A percentile compares a stretch with the other conserved stretches of the same genome.
Evolutionary conservation across 1,140 invertebrate genomes (phyloP).

Genomic region (Lutraria rhynchaena): DNA sequence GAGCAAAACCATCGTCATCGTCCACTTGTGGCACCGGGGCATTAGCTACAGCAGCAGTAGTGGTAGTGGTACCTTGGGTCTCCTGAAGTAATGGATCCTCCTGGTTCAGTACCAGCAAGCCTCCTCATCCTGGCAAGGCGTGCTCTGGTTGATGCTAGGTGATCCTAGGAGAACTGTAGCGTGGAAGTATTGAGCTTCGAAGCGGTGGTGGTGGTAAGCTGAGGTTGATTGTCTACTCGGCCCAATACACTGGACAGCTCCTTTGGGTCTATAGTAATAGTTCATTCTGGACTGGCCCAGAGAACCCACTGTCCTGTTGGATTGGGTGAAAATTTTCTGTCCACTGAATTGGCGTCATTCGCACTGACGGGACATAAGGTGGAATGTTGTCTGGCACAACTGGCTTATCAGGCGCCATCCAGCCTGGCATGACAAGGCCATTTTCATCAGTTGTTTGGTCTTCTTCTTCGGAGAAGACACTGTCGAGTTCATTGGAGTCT

Average conservation of each 20-base stretch:
- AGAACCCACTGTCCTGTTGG: background rate
- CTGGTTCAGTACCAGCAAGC: background rate
- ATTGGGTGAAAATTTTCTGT: background rate
- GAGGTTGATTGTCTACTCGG: too few species aligned
- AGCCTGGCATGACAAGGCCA: background rate
- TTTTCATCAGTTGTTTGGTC: background rate
- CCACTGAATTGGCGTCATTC: background rate
- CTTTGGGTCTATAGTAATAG: background rate
- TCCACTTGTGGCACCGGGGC: too few species aligned
- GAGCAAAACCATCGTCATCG: background rate
- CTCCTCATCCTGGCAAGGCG: background rate
- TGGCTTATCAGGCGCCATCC: background rate
- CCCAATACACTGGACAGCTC: background rate
- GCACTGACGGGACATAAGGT: too few species aligned
- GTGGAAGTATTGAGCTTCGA: background rate
- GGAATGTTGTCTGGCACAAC: too few species aligned
- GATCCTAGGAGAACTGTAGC: background rate
- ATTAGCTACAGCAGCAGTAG: too few species aligned
- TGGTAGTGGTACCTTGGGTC: background rate
- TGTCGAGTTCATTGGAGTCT: background rate
- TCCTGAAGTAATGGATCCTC: background rate
- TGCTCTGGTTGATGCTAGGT: background rate
- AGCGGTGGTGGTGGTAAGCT: background rate
- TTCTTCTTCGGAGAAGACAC: slow-evolving; percentile 1
- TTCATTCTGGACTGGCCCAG: background rate